Conservation (phyloP, 2,888 invertebrate species). For the Microplitis deprimator region DNA sequence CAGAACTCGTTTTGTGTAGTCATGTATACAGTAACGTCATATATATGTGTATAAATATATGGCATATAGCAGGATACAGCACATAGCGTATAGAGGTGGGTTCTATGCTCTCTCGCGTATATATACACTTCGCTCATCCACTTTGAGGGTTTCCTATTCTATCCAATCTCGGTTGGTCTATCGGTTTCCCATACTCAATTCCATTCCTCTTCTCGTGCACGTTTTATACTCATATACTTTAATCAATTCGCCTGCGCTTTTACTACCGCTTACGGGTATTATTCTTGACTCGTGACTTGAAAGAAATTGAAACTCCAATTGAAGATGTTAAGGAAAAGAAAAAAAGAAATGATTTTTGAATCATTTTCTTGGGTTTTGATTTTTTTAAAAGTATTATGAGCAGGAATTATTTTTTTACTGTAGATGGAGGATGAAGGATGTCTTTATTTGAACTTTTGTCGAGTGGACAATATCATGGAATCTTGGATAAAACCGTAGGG, state of each 20-base stretch:
- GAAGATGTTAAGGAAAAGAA: not conserved
- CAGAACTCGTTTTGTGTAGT: conserved; percentile 24
- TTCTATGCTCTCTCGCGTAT: conserved; percentile 7
- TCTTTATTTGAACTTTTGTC: not conserved
- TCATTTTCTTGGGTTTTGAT: no score
- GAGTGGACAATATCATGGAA: not conserved
- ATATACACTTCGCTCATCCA: conserved; percentile 51
- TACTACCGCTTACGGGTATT: conserved; percentile 19
- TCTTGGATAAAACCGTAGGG: not conserved
- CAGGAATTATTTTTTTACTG: not conserved
- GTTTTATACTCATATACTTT: conserved; percentile 30
- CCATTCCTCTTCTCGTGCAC: conserved; percentile 52
- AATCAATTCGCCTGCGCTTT: conserved; percentile 40
- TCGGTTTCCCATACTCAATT: conserved; percentile 57
- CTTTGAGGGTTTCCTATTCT: conserved; percentile 61
- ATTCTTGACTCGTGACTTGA: not conserved
- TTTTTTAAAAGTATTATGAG: no score
- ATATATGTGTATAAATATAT: conserved; percentile 8
- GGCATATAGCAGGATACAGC: not conserved
- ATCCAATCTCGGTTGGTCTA: conserved; percentile 59
- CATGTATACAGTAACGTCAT: not conserved
- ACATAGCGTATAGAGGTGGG: no score
- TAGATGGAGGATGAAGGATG: not conserved
- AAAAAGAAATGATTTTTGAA: no score
- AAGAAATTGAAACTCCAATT: not conserved